Evolutionary conservation across 1,140 invertebrate genomes (phyloP).

Genomic region (Heterodera carotae): DNA sequence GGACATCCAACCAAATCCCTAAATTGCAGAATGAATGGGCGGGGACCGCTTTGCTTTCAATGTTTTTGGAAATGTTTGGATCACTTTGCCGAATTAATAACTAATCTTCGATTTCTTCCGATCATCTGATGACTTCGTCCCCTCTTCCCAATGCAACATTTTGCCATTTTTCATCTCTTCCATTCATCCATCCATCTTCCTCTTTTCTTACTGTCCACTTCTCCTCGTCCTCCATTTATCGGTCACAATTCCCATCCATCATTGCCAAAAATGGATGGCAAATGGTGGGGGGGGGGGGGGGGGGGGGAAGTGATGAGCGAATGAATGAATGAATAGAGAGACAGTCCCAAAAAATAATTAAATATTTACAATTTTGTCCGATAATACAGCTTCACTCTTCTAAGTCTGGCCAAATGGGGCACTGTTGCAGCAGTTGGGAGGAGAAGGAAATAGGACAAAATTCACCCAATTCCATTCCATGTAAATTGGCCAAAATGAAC

Average conservation of each 20-base stretch:
- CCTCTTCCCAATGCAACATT: background rate
- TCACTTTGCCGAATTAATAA: no score
- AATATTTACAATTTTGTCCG: conserved; percentile 12
- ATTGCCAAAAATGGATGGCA: background rate
- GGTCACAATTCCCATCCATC: conserved; percentile 5
- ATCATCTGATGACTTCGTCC: background rate
- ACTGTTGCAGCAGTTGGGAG: background rate
- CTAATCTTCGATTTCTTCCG: no score
- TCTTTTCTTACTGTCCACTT: background rate
- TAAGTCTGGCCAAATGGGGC: background rate
- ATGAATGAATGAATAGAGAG: no score
- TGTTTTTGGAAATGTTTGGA: no score
- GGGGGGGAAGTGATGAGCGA: background rate
- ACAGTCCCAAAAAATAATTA: conserved; percentile 7
- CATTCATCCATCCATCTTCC: conserved; percentile 6
- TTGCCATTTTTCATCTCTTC: background rate
- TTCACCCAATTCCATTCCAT: background rate
- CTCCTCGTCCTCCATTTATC: background rate
- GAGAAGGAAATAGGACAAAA: background rate
- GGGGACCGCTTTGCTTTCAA: no score
- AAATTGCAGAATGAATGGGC: no score
- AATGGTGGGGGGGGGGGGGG: background rate
- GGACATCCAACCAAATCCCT: no score
- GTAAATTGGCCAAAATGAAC: conserved; percentile 6
- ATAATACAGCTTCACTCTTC: conserved; percentile 8